Base-by-base conservation (phyloP, 2,797 vertebrate genomes). In the Hypotaenidia philippensis region DNA sequence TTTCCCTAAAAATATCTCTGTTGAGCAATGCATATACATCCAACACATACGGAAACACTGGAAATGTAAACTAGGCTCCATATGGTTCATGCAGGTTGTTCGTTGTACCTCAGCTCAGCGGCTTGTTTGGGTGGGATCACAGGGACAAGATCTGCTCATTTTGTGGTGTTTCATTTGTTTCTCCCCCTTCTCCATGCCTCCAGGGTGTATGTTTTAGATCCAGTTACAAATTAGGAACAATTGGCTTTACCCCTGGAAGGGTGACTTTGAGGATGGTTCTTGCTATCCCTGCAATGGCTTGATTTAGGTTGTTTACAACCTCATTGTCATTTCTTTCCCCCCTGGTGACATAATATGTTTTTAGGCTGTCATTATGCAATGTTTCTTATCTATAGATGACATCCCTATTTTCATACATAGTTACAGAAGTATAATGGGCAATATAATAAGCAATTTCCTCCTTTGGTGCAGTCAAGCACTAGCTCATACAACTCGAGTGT, bases 281-380 rank as follows among this genome's bases (percentile, higher is more conserved):
- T 83, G 70, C 53, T 83, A 71, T 91, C 34, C 13, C n/a, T 78
- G 60, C 57, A 55, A 1, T 4, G 0, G 66, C 74, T 90, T 90
- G 78, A 80, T 93, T 90, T 87, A 77, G 65, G 32, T 87, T 94
- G 83, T 96, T 96, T 94, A 83, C 78, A 87, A 40, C n/a, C 57
- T 92, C 41, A 53, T 81, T 91, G 76, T 91, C 76, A 75, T 81
- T 69, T 64, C 10, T 4, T 49, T 49, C 23, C 47, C 29, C 53
- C 41, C 50, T 52, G 22, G 27, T 83, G 79, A 89, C 77, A 91
- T 66, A 71, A 19, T 71, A 26, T 32, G 50, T 95, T 92, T 86
- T 47, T 93, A 83, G 80, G 34, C 72, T 95, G 89, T 94, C 89
- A 94, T 95, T 90, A 81, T 69, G 76, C 85, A 77, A 38, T 53